Base-by-base conservation (phyloP, 2,113 vertebrate species). In the Rhombomys opimus region DNA sequence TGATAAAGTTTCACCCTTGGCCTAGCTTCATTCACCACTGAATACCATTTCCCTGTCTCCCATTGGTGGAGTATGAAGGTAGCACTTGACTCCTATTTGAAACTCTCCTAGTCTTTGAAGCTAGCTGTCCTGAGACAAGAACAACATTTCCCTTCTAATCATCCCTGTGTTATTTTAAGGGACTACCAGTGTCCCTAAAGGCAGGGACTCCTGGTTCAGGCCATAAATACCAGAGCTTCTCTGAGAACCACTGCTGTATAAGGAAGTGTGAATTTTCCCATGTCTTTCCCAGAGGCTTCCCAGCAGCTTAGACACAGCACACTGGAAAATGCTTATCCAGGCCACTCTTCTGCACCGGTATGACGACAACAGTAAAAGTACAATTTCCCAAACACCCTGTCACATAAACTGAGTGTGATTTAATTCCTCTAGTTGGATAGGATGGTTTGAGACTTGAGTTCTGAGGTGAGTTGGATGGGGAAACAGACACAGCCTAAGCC, bases 401-500 rank as follows among this genome's bases (percentile, higher is more conserved):
- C 22, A 72, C 30, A 17, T 30, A 73, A 5, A 38, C 87, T 35
- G 57, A 50, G 9, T 61, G 32, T 46, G 65, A 92, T 81, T 94
- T 67, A 65, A 76, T 92, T 95, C 80, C 72, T 77, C 65, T 80
- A 67, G 50, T 93, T 57, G 54, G 59, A 95, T 23, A 25, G 46
- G 32, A 27, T 76, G 22, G 52, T 61, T 32, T 65, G 63, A 78
- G 59, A 73, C 81, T 77, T 25, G 57, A 93, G 80, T 85, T 86
- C 70, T 80, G 63, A 87, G 67, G 1, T 2, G 13, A 93, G 84
- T 65, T 46, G 17, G 30, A 22, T 12, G 11, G 22, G 46, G 41
- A 89, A 52, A 73, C 41, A 93, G 35, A 75, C 41, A 22, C 7
- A 23, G 73, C 12, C 17, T 14, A 35, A 63, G 27, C 52, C 46